phyloP scores from a whole-genome alignment of 2,797 vertebrate genomes.

The Loris lydekkerianus region DNA sequence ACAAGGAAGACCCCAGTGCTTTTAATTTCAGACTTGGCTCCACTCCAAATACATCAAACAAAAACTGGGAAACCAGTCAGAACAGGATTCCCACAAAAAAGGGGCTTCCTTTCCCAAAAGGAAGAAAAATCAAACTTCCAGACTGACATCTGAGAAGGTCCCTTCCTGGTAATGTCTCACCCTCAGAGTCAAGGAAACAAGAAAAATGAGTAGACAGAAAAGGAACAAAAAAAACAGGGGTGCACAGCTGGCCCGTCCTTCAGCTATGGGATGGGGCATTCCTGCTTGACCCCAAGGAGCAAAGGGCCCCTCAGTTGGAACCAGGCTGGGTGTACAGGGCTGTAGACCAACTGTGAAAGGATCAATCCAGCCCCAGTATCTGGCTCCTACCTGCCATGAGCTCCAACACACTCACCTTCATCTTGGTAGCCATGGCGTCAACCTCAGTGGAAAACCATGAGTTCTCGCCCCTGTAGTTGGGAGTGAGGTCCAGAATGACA shows the following conservation, averaged over 20 bases:
- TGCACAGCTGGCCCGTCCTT: neutral
- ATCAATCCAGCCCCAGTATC: neutral
- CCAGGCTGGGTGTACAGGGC: neutral
- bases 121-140: slow-evolving; percentile 63
- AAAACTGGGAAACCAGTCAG: slow-evolving; percentile 58
- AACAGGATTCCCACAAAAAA: slow-evolving; percentile 68
- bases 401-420: slow-evolving; percentile 80
- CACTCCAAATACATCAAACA: slow-evolving; percentile 70
- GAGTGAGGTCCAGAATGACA: slow-evolving; percentile 93
- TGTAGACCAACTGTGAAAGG: neutral
- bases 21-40: slow-evolving; percentile 55
- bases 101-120: slow-evolving; percentile 65
- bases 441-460: slow-evolving; percentile 88
- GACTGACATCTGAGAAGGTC: slow-evolving; percentile 39
- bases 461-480: slow-evolving; percentile 88
- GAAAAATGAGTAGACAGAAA: neutral
- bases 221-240: neutral
- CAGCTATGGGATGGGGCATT: neutral
- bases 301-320: neutral
- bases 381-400: neutral
- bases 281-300: neutral
- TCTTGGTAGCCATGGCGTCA: neutral
- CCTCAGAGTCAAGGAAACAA: slow-evolving; percentile 35
- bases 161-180: slow-evolving; percentile 32
- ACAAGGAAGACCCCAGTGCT: slow-evolving; percentile 48